Base-by-base conservation (phyloP, 2,888 invertebrate genomes). In the Trichogramma dendrolimi region DNA sequence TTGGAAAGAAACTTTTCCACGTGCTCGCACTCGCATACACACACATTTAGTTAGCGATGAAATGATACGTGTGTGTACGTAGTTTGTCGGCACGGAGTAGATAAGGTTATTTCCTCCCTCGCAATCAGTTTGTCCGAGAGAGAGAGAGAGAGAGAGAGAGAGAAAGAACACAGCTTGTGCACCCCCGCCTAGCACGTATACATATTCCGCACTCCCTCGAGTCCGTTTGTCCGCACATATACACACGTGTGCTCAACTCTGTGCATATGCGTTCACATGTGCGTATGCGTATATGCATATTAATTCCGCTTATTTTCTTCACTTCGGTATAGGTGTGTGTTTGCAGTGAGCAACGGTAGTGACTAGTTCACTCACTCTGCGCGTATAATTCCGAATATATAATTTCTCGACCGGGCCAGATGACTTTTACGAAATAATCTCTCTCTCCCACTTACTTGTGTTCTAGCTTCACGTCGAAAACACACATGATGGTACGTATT, bases 261-360 rank as follows among this genome's bases (percentile, higher is more conserved):
- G 59, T 62, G 64, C 53, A 64, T 61, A 67, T 69, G 67, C 61
- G 59, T 62, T 63, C 55, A 64, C 63, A 66, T 69, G 67, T 68
- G 64, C 68, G 68, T 68, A 69, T 68, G 52, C 27, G 40, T 11
- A 65, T 63, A 65, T 66, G 69, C 66, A 68, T 67, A 67, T 69
- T 68, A 67, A 68, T 68, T 68, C 56, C 56, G 44, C 47, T 61
- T 58, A 61, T 52, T 63, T 61, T 58, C 49, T 11, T 54, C 27
- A 52, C 62, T 62, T 58, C 57, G n/a, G 5, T 44, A 14, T 5
- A 11, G 41, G 38, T 40, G 47, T 47, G n/a, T 6, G 11, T 2
- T 10, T 27, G 27, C 27, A 27, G 27, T 27, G 27, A 27, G 27
- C 27, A 27, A 3, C 27, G 27, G 27, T 27, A 27, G 27, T 27